phyloP scores from a whole-genome alignment of 2,113 vertebrate species.

The Tangachromis dhanisi region DNA sequence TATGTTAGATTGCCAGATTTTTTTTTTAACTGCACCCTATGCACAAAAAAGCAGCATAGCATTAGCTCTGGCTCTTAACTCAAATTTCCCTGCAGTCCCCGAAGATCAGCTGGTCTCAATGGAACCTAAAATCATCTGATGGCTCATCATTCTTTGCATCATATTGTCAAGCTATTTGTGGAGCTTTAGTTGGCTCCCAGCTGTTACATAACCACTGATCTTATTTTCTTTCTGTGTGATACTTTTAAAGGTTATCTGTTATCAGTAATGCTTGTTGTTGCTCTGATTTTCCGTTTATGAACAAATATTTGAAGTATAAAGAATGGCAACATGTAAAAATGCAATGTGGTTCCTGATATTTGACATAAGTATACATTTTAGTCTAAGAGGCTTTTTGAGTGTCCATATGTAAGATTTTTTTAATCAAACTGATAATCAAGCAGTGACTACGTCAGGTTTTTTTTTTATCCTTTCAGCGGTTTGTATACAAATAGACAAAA shows the following conservation, averaged over 20 bases:
- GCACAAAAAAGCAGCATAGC: neutral
- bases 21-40: neutral
- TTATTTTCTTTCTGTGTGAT: neutral
- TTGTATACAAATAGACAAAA: neutral
- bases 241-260: neutral
- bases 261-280: neutral
- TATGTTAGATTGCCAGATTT: neutral
- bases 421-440: neutral
- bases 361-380: neutral
- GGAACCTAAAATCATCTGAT: neutral
- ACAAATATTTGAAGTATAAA: neutral
- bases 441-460: neutral
- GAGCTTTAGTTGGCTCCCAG: neutral
- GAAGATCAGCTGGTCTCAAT: neutral
- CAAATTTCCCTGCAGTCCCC: neutral
- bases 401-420: accelerated
- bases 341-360: neutral
- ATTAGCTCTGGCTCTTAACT: neutral
- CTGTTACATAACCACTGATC: neutral
- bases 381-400: neutral
- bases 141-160: neutral
- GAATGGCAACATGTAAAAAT: neutral
- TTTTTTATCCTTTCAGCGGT: neutral
- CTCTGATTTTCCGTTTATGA: neutral
- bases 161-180: neutral